phyloP scores from a whole-genome alignment of 2,888 invertebrate species.

The Eupithecia centaureata region DNA sequence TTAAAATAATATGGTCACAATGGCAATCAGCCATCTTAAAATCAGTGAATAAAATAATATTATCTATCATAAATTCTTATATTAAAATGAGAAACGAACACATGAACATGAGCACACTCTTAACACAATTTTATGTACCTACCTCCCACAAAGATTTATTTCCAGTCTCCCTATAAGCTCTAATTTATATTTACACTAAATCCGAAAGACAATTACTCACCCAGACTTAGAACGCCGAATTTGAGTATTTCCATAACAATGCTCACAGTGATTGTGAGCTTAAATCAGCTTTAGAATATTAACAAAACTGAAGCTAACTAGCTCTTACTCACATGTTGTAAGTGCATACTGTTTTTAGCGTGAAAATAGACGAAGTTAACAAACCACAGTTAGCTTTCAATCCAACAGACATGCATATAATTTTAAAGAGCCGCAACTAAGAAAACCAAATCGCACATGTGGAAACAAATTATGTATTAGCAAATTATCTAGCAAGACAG shows the following conservation, averaged over 20 bases:
- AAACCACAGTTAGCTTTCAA: neutral
- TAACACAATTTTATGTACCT: constrained; percentile 18
- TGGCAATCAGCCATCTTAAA: constrained; percentile 16
- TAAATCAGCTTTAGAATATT: neutral
- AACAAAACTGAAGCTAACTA: neutral
- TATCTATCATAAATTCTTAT: constrained; percentile 40
- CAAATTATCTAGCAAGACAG: neutral
- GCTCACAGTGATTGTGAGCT: neutral
- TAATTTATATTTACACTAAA: constrained; percentile 17
- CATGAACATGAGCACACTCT: constrained; percentile 28
- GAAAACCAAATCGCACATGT: neutral
- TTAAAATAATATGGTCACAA: constrained; percentile 40
- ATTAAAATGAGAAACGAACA: constrained; percentile 36
- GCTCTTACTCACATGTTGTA: neutral
- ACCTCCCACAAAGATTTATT: constrained; percentile 13
- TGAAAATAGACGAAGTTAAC: neutral
- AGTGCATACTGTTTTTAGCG: neutral
- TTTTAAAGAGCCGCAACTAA: neutral
- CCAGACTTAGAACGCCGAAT: neutral
- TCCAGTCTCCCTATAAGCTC: constrained; percentile 32
- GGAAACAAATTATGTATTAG: too few relatives aligned
- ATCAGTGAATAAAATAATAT: constrained; percentile 36
- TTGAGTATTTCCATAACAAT: neutral
- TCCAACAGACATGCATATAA: neutral
- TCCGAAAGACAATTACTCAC: neutral